Evolutionary conservation across 35 echinoderm and acorn worm genomes (phyloP).

Genomic region (Lytechinus variegatus): DNA sequence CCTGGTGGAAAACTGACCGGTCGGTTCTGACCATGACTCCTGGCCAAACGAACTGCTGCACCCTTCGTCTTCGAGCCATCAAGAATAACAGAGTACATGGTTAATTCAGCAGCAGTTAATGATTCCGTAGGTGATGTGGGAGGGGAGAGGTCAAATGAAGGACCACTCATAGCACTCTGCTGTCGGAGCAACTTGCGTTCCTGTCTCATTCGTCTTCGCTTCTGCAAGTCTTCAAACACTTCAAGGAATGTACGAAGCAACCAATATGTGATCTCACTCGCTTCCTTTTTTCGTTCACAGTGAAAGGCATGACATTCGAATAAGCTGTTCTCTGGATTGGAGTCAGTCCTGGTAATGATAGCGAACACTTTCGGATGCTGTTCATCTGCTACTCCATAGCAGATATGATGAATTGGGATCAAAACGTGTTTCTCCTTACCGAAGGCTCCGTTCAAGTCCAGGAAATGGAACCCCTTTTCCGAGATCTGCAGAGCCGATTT

Average conservation of each 20-base stretch:
- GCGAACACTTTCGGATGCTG: conserved; percentile 91
- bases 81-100: conserved; percentile 81
- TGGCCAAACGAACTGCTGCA: conserved; percentile 78
- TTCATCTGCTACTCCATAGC: conserved; percentile 96
- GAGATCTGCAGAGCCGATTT: conserved; percentile 80
- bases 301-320: conserved; percentile 96
- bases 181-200: conserved; percentile 68
- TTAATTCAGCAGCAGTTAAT: conserved; percentile 41
- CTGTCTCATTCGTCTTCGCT: conserved; percentile 70
- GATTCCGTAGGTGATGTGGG: conserved; percentile 62
- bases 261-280: conserved; percentile 92
- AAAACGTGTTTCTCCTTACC: conserved; percentile 97
- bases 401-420: conserved; percentile 96
- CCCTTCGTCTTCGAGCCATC: conserved; percentile 78
- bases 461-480: conserved; percentile 93
- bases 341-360: conserved; percentile 91
- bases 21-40: conserved; percentile 30
- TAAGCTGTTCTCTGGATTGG: conserved; percentile 80
- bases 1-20: not conserved
- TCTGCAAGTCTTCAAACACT: conserved; percentile 93
- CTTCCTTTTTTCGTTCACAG: conserved; percentile 78
- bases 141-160: conserved; percentile 33
- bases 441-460: conserved; percentile 91
- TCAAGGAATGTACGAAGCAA: conserved; percentile 89
- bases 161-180: conserved; percentile 9